A percentile compares a stretch with the other conserved stretches of the same genome.
Evolutionary conservation across 2,113 vertebrate species (phyloP).

Genomic region (Psilopsiagon aurifrons): DNA sequence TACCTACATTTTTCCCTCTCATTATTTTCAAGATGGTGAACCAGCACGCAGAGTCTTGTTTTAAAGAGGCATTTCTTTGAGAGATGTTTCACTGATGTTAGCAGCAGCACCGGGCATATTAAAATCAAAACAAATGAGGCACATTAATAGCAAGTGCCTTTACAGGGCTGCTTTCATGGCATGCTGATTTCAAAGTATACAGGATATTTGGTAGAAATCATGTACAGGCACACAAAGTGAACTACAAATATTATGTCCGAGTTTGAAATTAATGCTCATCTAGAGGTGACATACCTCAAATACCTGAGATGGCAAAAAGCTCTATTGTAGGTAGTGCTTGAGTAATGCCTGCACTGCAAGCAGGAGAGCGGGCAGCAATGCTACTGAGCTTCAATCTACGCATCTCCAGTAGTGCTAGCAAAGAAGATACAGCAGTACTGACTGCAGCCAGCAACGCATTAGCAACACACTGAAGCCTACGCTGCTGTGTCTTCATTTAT

Average conservation of each 20-base stretch:
- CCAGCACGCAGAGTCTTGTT: not conserved
- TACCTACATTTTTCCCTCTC: not conserved
- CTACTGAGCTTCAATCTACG: not conserved
- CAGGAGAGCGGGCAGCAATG: not conserved
- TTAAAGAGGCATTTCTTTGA: not conserved
- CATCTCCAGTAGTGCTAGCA: not conserved
- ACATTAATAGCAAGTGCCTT: not conserved
- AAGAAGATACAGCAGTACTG: fast-evolving
- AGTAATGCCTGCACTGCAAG: not conserved
- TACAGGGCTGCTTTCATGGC: not conserved
- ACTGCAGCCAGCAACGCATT: not conserved
- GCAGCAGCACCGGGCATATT: not conserved
- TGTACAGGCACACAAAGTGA: fast-evolving
- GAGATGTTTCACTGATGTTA: not conserved
- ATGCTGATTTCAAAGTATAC: not conserved
- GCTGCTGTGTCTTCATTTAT: not conserved
- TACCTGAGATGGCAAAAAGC: not conserved
- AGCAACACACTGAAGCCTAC: not conserved
- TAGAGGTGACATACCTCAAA: not conserved
- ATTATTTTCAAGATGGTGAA: not conserved
- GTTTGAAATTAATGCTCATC: not conserved
- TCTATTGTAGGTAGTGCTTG: not conserved
- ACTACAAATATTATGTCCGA: fast-evolving
- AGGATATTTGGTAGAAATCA: not conserved
- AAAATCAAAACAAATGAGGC: not conserved